Conservation (phyloP, 2,797 vertebrate species). For the Fundulus diaphanus region DNA sequence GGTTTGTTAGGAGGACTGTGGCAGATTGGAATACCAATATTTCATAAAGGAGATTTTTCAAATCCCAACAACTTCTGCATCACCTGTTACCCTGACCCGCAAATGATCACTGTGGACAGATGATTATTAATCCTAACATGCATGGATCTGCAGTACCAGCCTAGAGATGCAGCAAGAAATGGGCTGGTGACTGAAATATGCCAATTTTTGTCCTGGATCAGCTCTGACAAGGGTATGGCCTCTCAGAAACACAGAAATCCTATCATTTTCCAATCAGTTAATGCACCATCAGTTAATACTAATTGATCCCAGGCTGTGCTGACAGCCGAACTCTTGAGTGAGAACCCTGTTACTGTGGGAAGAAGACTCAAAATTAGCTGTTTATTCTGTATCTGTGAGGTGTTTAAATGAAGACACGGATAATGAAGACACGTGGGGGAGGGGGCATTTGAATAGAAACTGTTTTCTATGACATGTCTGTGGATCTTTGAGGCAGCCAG, state of each 20-base stretch:
- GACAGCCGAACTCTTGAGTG: not conserved
- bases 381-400: not conserved
- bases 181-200: not conserved
- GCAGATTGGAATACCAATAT: not conserved
- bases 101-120: not conserved
- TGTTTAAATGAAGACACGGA: not conserved
- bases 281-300: not conserved
- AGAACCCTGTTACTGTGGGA: not conserved
- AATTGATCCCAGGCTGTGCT: not conserved
- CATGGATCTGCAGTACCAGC: not conserved
- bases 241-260: not conserved
- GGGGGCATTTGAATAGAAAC: not conserved
- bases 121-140: not conserved
- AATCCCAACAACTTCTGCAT: not conserved
- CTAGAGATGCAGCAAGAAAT: not conserved
- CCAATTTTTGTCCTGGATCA: not conserved
- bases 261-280: not conserved
- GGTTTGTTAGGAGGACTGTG: not conserved
- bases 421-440: too few species aligned
- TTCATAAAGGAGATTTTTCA: not conserved
- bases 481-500: not conserved
- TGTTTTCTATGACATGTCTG: not conserved
- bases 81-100: too few species aligned
- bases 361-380: not conserved
- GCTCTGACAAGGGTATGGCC: not conserved